Conservation (phyloP, 2,888 invertebrate species). For the Lacanobia oleracea region DNA sequence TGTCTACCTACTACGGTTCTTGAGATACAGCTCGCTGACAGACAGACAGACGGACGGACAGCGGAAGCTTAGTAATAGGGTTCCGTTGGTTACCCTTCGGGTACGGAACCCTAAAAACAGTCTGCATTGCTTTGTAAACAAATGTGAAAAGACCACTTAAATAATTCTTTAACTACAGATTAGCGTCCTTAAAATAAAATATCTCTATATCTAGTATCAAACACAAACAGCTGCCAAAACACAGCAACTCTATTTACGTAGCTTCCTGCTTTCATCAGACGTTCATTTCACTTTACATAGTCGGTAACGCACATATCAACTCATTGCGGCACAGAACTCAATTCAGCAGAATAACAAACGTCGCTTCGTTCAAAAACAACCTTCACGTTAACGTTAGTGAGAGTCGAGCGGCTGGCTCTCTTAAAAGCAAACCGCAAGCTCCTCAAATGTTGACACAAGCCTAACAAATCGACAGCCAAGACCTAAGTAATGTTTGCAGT, state of each 20-base stretch:
- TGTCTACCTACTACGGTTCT: no score
- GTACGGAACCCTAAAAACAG: no score
- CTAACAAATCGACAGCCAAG: slow-evolving; percentile 68
- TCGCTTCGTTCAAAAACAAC: slow-evolving; percentile 60
- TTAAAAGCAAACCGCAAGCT: slow-evolving; percentile 61
- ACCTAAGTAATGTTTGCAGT: slow-evolving; percentile 67
- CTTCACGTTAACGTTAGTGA: slow-evolving; percentile 50
- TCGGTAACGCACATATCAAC: slow-evolving; percentile 32
- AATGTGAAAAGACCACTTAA: no score
- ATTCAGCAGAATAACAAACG: slow-evolving; percentile 63
- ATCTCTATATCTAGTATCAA: neutral
- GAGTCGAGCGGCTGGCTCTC: slow-evolving; percentile 53
- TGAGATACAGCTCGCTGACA: no score
- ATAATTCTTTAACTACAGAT: neutral
- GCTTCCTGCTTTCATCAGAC: slow-evolving; percentile 23
- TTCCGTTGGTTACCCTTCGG: no score
- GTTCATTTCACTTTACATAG: slow-evolving; percentile 30
- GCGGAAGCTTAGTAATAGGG: no score
- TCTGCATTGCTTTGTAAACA: no score
- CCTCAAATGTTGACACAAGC: slow-evolving; percentile 69
- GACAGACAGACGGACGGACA: no score
- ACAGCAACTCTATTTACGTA: slow-evolving; percentile 7
- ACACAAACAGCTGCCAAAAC: slow-evolving; percentile 20
- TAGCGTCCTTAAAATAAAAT: neutral
- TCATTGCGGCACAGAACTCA: slow-evolving; percentile 53